Base-by-base conservation (phyloP, 2,797 vertebrate species). In the Phataginus tricuspis region DNA sequence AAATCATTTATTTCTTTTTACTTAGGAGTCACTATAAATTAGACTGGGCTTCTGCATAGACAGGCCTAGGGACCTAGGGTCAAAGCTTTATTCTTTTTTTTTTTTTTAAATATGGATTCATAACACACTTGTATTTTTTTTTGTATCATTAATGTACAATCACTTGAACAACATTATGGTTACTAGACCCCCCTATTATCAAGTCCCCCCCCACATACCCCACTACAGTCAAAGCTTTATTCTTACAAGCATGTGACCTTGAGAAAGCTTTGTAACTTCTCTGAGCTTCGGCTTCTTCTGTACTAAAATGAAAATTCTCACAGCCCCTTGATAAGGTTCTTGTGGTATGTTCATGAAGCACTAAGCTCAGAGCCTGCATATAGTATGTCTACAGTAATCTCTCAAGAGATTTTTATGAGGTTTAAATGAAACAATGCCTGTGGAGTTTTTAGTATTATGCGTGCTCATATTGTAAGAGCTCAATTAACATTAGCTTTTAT, bases 231-330 rank as follows among this genome's bases (percentile, higher is more conserved):
- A 80, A 27, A 53, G 71, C 49, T 77, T 86, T 66, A 51, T 90
- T 94, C 63, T 84, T 93, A 29, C 13, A 85, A 79, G 5, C 31
- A 51, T 34, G 13, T 71, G 71, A 16, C 55, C 77, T 87, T 78
- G 63, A 95, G 45, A 87, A 96, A 94, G 59, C 80, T 63, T 77
- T 64, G 59, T 92, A 37, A 75, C n/a, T 91, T 96, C n/a, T 79
- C 12, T 83, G 10, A 53, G 92, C 7, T 39, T 93, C 53, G 86
- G 64, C 29, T 86, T 96, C 66, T 95, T 89, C 31, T 63, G 90
- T 95, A 72, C 72, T 90, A 85, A 64, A 72, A 89, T 82, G 19
- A 75, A 78, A 90, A 63, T 86, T 90, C 87, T 92, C n/a, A 37
- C 4, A 95, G 39, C 15, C 53, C 18, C n/a, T 68, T 45, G 34